Conservation (phyloP, 2,113 vertebrate species). For the Phainopepla nitens region DNA sequence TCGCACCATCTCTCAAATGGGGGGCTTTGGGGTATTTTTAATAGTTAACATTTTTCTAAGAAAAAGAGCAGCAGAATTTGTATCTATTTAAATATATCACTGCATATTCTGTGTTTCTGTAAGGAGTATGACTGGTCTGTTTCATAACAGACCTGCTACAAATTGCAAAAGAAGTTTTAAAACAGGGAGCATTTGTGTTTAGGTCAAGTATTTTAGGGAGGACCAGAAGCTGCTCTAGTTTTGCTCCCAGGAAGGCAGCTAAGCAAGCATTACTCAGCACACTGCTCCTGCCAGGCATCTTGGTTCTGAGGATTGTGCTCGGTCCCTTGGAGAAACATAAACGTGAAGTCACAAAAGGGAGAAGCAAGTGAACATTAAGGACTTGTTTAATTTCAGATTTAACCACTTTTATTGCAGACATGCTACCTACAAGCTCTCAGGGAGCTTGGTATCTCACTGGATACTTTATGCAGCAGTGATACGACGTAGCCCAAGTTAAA, state of each 20-base stretch:
- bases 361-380: not conserved
- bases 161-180: not conserved
- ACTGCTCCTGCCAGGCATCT: not conserved
- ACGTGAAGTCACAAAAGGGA: not conserved
- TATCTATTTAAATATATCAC: not conserved
- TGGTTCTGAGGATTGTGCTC: conserved; percentile 45
- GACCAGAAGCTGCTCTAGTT: not conserved
- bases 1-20: not conserved
- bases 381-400: conserved; percentile 14
- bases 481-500: not conserved
- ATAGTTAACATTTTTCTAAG: not conserved
- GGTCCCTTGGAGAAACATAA: conserved; percentile 2
- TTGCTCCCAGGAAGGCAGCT: not conserved
- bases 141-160: not conserved
- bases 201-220: not conserved
- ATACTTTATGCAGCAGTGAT: not conserved
- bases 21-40: not conserved
- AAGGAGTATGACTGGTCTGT: not conserved
- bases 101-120: not conserved
- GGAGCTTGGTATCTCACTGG: not conserved
- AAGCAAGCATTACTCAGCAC: conserved; percentile 42
- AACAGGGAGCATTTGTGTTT: not conserved
- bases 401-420: conserved; percentile 13
- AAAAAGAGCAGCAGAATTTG: not conserved
- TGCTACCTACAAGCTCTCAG: not conserved